Base-by-base conservation (phyloP, 2,888 invertebrate species). In the Deroplatys truncata region DNA sequence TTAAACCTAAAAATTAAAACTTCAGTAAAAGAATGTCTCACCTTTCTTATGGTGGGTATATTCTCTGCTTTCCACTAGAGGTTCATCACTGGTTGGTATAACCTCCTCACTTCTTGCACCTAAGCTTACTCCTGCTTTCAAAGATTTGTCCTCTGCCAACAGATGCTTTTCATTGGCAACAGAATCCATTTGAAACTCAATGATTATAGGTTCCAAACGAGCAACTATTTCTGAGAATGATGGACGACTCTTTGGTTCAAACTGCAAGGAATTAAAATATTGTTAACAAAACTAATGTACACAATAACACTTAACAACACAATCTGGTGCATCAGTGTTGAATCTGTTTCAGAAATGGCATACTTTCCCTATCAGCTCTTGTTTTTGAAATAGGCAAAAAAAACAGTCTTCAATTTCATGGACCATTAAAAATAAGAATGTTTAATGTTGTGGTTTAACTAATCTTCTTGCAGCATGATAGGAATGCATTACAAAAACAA, bases 191-290 rank as follows among this genome's bases (percentile, higher is more conserved):
- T 90, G 88, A 31, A 90, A 90, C 84, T 91, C 91, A 88, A 90
- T 91, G 88, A 93, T 92, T 90, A 94, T 92, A 89, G 92, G 92
- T 89, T 95, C 94, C 90, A 95, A 92, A 20, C 92, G 96, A 92
- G 95, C 95, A 92, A 96, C 96, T 93, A 98, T 96, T 93, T 98
- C 98, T 84, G 95, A 95, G 94, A 98, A 98, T 92, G 97, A 96
- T 90, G 98, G 98, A 92, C 98, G 96, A 93, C 96, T 97, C 93
- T 96, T 97, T 43, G 98, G 96, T 93, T 98, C 98, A 94, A 97
- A 97, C 98, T 98, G 94, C 0, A 94, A 93, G 89, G 90, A 91
- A 91, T 89, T 83, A 89, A 91, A 89, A 87, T 28, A 4, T 20
- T 9, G 16, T 56, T 56, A 56, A 20, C 20, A 56, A 56, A 56